Evolutionary conservation across 2,797 vertebrate species (phyloP).

Genomic region (Muscicapa striata): DNA sequence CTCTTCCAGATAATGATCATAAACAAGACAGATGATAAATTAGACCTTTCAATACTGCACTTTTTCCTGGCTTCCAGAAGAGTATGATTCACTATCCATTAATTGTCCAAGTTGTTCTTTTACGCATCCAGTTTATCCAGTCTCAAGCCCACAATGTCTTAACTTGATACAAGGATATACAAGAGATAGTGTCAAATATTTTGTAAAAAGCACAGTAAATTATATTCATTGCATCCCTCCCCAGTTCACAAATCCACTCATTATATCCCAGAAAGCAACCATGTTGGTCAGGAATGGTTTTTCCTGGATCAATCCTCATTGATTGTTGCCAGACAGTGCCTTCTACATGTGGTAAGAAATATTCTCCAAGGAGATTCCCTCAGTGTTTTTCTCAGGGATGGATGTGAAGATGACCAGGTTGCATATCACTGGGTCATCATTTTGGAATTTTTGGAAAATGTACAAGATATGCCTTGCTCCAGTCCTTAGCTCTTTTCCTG

Average conservation of each 20-base stretch:
- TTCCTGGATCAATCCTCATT: neutral
- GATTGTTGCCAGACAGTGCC: neutral
- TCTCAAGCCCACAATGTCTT: neutral
- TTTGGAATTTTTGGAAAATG: neutral
- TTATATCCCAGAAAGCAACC: neutral
- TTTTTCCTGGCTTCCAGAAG: neutral
- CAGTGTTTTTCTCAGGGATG: neutral
- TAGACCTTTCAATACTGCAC: neutral
- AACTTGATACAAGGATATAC: neutral
- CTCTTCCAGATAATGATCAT: neutral
- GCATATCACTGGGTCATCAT: neutral
- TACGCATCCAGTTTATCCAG: neutral
- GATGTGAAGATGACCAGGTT: neutral
- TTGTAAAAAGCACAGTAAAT: neutral
- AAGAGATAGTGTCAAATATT: neutral
- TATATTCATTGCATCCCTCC: rapidly evolving
- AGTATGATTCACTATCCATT: neutral
- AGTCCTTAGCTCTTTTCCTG: neutral
- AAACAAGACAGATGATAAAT: neutral
- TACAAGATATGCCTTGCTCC: neutral
- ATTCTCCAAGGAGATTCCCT: neutral
- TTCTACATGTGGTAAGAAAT: neutral
- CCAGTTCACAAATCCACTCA: neutral
- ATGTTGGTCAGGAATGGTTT: neutral
- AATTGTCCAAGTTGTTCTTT: neutral